A percentile compares a stretch with the other conserved stretches of the same genome.
Evolutionary conservation across 2,797 vertebrate species (phyloP).

Genomic region (Microcaecilia unicolor): DNA sequence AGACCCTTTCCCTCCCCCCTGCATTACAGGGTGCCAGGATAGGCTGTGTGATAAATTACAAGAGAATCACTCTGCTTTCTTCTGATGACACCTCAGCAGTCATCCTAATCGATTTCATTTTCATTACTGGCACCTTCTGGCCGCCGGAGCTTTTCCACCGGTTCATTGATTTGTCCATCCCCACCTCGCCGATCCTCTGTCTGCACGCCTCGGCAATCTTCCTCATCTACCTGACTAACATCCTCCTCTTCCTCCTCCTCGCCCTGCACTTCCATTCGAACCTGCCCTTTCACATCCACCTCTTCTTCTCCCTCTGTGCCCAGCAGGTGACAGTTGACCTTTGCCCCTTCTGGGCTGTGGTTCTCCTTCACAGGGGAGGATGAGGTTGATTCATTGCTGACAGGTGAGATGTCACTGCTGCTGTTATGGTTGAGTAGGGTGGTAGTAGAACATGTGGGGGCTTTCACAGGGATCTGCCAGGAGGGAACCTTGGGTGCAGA

Average conservation of each 20-base stretch:
- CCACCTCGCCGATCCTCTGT: slow-evolving; percentile 85
- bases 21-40: too few relatives aligned
- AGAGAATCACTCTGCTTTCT: slow-evolving; percentile 18
- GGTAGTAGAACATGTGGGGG: slow-evolving; percentile 56
- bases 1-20: too few relatives aligned
- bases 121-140: slow-evolving; percentile 92
- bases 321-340: slow-evolving; percentile 56
- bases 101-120: slow-evolving; percentile 78
- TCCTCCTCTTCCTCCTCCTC: slow-evolving; percentile 71
- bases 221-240: slow-evolving; percentile 60
- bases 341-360: slow-evolving; percentile 68
- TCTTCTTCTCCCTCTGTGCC: slow-evolving; percentile 46
- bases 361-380: slow-evolving; percentile 81
- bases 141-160: slow-evolving; percentile 87
- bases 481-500: slow-evolving; percentile 85
- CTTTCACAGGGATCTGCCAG: slow-evolving; percentile 93
- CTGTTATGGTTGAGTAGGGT: slow-evolving; percentile 75
- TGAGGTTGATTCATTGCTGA: slow-evolving; percentile 79
- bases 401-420: slow-evolving; percentile 95
- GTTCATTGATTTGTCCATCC: slow-evolving; percentile 94
- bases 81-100: slow-evolving; percentile 9
- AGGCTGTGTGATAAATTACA: slow-evolving; percentile 1
- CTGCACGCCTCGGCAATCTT: slow-evolving; percentile 73
- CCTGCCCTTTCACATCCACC: slow-evolving; percentile 76
- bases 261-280: slow-evolving; percentile 90